Evolutionary conservation across 2,888 invertebrate genomes (phyloP).

Genomic region (Mimumesa dahlbomi): DNA sequence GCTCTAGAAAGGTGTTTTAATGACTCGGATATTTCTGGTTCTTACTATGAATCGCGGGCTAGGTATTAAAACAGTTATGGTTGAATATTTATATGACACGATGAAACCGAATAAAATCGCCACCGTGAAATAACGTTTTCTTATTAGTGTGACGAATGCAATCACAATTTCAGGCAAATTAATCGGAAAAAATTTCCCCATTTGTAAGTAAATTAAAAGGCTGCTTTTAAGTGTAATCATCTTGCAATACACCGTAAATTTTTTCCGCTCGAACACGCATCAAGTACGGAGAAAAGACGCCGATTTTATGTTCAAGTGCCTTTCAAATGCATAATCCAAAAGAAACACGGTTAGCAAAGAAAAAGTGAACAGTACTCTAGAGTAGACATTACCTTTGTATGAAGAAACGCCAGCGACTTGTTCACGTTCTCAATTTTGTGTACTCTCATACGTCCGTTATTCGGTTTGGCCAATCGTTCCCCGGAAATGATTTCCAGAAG

Average conservation of each 20-base stretch:
- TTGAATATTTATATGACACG: no score
- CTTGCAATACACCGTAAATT: background rate
- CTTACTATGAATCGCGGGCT: no score
- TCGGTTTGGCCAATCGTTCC: slow-evolving; percentile 97
- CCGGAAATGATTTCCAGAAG: slow-evolving; percentile 99
- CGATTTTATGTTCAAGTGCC: background rate
- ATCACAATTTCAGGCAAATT: no score
- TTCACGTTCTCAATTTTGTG: slow-evolving; percentile 99
- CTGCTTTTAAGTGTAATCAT: background rate
- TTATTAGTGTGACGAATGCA: no score
- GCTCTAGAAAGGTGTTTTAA: no score
- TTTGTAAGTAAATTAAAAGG: no score
- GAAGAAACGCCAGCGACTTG: slow-evolving; percentile 96
- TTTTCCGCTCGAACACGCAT: slow-evolving; percentile 2
- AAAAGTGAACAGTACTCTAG: slow-evolving; percentile 2
- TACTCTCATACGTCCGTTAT: slow-evolving; percentile 97
- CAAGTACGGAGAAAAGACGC: background rate
- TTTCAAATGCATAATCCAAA: background rate
- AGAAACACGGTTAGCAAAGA: background rate
- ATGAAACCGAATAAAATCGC: no score
- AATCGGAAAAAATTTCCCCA: no score
- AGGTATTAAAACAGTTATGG: no score
- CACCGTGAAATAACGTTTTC: no score
- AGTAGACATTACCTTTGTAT: slow-evolving; percentile 88
- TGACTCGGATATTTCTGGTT: no score